phyloP scores from a whole-genome alignment of 2,888 invertebrate species.

The Rosalia funebris region DNA sequence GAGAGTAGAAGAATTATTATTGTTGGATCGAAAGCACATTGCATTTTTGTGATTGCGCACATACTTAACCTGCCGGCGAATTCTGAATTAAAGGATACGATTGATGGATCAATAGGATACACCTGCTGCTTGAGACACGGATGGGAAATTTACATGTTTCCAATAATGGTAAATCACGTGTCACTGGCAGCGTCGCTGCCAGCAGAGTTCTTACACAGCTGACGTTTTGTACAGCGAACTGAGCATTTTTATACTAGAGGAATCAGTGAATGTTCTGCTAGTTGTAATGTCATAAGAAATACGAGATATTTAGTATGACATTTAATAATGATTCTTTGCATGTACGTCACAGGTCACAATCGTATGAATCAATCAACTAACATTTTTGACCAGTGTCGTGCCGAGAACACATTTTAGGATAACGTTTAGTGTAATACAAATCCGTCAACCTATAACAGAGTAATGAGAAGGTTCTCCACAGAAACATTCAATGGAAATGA shows the following conservation, averaged over 20 bases:
- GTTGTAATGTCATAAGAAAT: background rate
- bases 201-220: constrained; percentile 4
- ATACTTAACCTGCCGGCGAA: constrained; percentile 13
- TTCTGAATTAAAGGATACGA: constrained; percentile 21
- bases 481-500: no score
- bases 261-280: background rate
- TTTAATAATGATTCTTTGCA: no score
- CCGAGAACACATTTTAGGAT: no score
- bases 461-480: no score
- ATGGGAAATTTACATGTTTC: constrained; percentile 25
- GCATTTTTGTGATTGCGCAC: constrained; percentile 15
- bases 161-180: constrained; percentile 23
- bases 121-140: constrained; percentile 16
- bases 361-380: no score
- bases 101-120: constrained; percentile 12
- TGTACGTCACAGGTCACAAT: no score
- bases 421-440: no score
- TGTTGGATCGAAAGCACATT: constrained; percentile 3
- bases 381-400: no score
- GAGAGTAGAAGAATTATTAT: constrained; percentile 9
- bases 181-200: constrained; percentile 3
- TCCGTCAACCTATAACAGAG: no score
- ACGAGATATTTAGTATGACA: no score
- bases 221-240: background rate
- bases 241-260: background rate